phyloP scores from a whole-genome alignment of 2,113 vertebrate species.

The Urocynchramus pylzowi region DNA sequence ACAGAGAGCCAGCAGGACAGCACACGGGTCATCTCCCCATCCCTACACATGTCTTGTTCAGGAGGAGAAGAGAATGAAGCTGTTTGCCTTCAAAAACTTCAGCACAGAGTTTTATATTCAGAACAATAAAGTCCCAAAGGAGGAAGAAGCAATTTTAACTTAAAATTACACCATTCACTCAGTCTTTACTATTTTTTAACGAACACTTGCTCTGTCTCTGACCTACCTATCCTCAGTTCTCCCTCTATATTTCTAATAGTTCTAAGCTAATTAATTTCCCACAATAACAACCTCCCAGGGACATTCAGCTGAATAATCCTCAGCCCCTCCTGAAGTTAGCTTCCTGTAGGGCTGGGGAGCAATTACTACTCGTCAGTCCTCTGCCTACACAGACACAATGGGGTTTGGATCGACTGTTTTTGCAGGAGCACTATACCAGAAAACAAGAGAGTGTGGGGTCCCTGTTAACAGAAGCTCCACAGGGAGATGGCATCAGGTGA shows the following conservation, averaged over 20 bases:
- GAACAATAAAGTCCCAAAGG: background rate
- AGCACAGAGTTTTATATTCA: background rate
- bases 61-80: background rate
- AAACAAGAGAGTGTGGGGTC: background rate
- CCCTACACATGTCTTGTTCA: rapidly evolving
- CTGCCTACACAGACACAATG: background rate
- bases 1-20: background rate
- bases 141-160: background rate
- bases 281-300: conserved; percentile 68
- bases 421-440: background rate
- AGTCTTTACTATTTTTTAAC: background rate
- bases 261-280: conserved; percentile 72
- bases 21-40: rapidly evolving
- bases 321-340: conserved; percentile 38
- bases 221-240: conserved; percentile 28
- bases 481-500: background rate
- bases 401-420: background rate
- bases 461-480: background rate
- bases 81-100: background rate
- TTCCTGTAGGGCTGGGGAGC: conserved; percentile 64
- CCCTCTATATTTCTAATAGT: conserved; percentile 48
- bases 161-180: background rate
- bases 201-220: conserved; percentile 20
- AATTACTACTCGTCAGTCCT: conserved; percentile 66
- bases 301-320: conserved; percentile 40